phyloP scores from a whole-genome alignment of 2,888 invertebrate genomes.

The Ischnura elegans region DNA sequence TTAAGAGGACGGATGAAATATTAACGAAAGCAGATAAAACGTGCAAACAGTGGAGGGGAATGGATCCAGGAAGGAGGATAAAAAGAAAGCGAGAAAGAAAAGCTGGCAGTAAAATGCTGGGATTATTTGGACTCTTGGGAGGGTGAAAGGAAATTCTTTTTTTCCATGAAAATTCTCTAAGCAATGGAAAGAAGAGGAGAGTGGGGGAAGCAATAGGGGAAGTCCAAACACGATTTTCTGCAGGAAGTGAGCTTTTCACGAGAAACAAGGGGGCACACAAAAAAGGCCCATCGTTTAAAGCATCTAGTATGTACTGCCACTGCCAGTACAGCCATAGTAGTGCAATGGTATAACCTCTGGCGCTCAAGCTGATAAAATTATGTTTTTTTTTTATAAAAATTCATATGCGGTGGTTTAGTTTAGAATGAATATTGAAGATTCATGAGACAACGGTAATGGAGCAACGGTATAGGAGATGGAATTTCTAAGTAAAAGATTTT shows the following conservation, averaged over 20 bases:
- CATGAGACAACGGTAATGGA: too few relatives aligned
- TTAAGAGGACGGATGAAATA: conserved; percentile 24
- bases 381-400: too few relatives aligned
- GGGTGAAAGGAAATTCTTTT: background rate
- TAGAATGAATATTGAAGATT: too few relatives aligned
- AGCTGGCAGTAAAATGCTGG: background rate
- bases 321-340: too few relatives aligned
- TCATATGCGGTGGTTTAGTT: too few relatives aligned
- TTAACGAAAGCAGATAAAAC: conserved; percentile 14
- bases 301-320: too few relatives aligned
- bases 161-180: background rate
- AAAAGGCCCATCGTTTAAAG: too few relatives aligned
- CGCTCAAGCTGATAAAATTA: too few relatives aligned
- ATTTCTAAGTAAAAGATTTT: too few relatives aligned
- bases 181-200: background rate
- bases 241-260: conserved; percentile 2
- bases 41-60: background rate
- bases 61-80: background rate
- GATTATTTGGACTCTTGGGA: background rate
- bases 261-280: background rate
- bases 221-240: background rate
- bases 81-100: background rate
- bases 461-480: too few relatives aligned
- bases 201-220: background rate
- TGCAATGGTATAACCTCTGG: too few relatives aligned